A percentile compares a stretch with the other conserved stretches of the same genome.
phyloP scores from a whole-genome alignment of 1,140 invertebrate species.

The Daktulosphaira vitifoliae region DNA sequence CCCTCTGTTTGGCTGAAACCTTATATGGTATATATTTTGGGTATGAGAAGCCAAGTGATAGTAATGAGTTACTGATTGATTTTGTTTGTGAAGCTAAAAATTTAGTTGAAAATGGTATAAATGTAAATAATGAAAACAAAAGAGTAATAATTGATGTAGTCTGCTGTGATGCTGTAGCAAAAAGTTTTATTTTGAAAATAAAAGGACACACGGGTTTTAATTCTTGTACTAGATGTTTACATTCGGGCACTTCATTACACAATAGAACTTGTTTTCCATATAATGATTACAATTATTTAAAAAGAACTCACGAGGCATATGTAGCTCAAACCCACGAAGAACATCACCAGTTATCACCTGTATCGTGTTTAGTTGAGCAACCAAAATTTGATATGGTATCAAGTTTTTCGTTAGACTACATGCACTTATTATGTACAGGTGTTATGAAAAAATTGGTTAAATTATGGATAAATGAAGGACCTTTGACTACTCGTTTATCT shows the following conservation, averaged over 20 bases:
- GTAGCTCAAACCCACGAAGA: slow-evolving; percentile 40
- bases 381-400: slow-evolving; percentile 41
- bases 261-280: slow-evolving; percentile 3
- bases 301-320: neutral
- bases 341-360: slow-evolving; percentile 37
- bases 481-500: too few species aligned
- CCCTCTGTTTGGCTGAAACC: too few species aligned
- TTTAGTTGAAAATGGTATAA: slow-evolving; percentile 20
- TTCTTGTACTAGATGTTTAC: slow-evolving; percentile 29
- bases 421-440: slow-evolving; percentile 39
- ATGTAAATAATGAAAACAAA: neutral
- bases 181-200: slow-evolving; percentile 25
- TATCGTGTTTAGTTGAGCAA: slow-evolving; percentile 41
- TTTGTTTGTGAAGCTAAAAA: slow-evolving; percentile 36
- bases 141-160: slow-evolving; percentile 20
- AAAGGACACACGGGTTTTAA: slow-evolving; percentile 28
- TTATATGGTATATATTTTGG: slow-evolving; percentile 35
- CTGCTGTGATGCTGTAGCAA: slow-evolving; percentile 34
- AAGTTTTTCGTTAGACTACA: slow-evolving; percentile 39
- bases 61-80: slow-evolving; percentile 34
- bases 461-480: slow-evolving; percentile 39
- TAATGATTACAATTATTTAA: neutral
- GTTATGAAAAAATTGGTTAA: slow-evolving; percentile 42
- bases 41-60: slow-evolving; percentile 31
- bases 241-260: slow-evolving; percentile 8